phyloP scores from a whole-genome alignment of 2,797 vertebrate genomes.

The Phyllotis vaccarum region DNA sequence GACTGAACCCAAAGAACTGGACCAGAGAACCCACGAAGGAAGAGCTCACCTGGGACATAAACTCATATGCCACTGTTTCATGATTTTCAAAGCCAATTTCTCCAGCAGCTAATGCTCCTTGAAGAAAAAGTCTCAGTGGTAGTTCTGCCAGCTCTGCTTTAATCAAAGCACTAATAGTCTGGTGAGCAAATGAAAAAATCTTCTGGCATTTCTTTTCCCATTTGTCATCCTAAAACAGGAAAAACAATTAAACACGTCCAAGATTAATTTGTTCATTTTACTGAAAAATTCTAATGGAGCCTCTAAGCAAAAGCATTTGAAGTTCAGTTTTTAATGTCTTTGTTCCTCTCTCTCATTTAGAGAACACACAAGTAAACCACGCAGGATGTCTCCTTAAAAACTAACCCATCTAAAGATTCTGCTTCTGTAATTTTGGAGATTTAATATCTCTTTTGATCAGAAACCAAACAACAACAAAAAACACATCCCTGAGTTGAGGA shows the following conservation, averaged over 20 bases:
- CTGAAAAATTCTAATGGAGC: background rate
- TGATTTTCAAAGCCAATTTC: slow-evolving; percentile 99
- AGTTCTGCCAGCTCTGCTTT: slow-evolving; percentile 98
- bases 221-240: slow-evolving; percentile 94
- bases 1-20: background rate
- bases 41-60: slow-evolving; percentile 97
- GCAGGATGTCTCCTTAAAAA: slow-evolving; percentile 21
- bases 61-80: slow-evolving; percentile 98
- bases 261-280: background rate
- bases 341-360: background rate
- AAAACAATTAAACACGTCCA: slow-evolving; percentile 4
- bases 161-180: slow-evolving; percentile 98
- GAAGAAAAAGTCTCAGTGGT: slow-evolving; percentile 97
- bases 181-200: slow-evolving; percentile 99
- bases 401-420: background rate
- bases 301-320: background rate
- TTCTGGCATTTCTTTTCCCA: slow-evolving; percentile 99
- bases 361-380: background rate
- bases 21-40: background rate
- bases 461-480: too few species aligned
- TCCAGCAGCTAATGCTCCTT: slow-evolving; percentile 97
- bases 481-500: background rate
- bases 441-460: background rate
- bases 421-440: background rate
- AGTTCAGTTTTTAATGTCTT: background rate